Conservation (phyloP, 2,888 invertebrate species). For the Tetropium fuscum region DNA sequence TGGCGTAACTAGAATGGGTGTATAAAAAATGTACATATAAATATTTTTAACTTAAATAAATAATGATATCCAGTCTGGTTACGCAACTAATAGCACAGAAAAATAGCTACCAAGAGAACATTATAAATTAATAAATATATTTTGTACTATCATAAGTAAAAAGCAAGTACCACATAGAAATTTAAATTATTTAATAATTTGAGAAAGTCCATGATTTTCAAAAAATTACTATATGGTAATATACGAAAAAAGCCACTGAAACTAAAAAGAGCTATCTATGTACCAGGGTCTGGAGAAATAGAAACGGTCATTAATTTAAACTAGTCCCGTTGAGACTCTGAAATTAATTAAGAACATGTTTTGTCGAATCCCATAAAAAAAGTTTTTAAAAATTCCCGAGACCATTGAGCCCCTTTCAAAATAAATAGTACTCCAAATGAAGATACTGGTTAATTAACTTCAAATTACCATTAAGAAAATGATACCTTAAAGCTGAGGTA, state of each 20-base stretch:
- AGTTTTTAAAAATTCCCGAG: no score
- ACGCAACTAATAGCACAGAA: not conserved
- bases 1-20: not conserved
- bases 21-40: not conserved
- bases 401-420: no score
- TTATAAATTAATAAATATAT: conserved; percentile 8
- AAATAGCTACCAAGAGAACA: not conserved
- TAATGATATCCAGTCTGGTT: not conserved
- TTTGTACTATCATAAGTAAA: conserved; percentile 13
- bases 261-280: not conserved
- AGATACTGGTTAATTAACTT: no score
- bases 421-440: no score
- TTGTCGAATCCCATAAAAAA: no score
- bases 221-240: not conserved
- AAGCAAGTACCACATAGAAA: not conserved
- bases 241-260: not conserved
- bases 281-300: no score
- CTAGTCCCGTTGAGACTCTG: no score
- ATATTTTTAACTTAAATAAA: not conserved
- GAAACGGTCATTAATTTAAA: no score
- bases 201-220: not conserved
- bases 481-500: no score
- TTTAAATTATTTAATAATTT: not conserved
- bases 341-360: no score
- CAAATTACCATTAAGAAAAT: no score